Percentiles rank a stretch among this genome's conserved stretches.
Evolutionary conservation across 2,797 vertebrate species (phyloP).

Genomic region (Malurus splendens): DNA sequence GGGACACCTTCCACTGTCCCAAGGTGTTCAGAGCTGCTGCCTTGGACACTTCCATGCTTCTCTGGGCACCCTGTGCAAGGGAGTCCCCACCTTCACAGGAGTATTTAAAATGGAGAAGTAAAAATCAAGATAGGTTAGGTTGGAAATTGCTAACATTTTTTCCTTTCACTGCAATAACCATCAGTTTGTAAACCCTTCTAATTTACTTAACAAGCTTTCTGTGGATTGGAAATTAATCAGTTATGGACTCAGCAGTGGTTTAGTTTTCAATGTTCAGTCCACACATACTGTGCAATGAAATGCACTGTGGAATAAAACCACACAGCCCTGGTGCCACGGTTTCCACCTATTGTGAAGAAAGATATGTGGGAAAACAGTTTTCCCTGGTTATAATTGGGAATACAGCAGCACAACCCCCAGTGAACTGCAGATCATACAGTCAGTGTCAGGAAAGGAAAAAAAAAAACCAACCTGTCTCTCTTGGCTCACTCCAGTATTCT

Average conservation of each 20-base stretch:
- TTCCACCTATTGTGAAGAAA: neutral
- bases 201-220: neutral
- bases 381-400: neutral
- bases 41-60: neutral
- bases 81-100: rapidly evolving
- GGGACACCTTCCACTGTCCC: neutral
- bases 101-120: neutral
- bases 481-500: neutral
- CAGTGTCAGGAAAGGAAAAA: neutral
- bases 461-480: neutral
- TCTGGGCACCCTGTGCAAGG: neutral
- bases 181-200: neutral
- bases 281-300: neutral
- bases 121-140: neutral
- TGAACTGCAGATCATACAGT: neutral
- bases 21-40: neutral
- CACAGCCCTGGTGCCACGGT: neutral
- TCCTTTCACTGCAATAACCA: neutral
- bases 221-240: neutral
- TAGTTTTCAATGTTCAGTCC: neutral
- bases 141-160: neutral
- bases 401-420: neutral
- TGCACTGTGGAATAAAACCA: neutral
- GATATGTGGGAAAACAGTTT: neutral
- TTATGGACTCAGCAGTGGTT: neutral